Evolutionary conservation across 2,797 vertebrate species (phyloP).

Genomic region (Myotis vivesi): DNA sequence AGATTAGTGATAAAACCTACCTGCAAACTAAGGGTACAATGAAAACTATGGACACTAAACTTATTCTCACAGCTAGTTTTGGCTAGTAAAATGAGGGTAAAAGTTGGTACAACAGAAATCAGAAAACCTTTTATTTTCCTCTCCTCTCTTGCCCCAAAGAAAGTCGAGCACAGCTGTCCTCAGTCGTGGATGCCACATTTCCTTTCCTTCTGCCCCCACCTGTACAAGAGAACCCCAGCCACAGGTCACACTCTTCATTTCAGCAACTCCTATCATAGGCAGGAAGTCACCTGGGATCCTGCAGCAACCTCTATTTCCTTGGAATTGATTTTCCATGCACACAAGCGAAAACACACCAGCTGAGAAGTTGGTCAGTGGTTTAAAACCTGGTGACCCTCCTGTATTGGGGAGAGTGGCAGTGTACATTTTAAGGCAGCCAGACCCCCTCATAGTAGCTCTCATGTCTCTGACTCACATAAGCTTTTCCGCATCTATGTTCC

Average conservation of each 20-base stretch:
- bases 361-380: background rate
- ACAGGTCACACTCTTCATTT: background rate
- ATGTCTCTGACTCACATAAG: background rate
- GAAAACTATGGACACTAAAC: background rate
- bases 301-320: background rate
- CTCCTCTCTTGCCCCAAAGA: background rate
- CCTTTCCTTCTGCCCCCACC: background rate
- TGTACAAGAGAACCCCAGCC: background rate
- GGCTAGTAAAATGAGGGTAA: background rate
- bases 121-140: background rate
- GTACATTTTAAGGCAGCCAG: background rate
- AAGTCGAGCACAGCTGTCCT: background rate
- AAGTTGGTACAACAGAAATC: background rate
- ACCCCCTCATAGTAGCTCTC: background rate
- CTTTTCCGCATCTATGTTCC: background rate
- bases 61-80: background rate
- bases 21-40: background rate
- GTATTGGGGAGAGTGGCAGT: background rate
- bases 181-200: background rate
- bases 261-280: background rate
- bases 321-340: background rate
- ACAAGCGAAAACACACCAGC: background rate
- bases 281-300: background rate
- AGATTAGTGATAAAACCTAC: background rate
- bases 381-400: background rate